phyloP scores from a whole-genome alignment of 2,113 vertebrate genomes.

The Rhipidura dahli region DNA sequence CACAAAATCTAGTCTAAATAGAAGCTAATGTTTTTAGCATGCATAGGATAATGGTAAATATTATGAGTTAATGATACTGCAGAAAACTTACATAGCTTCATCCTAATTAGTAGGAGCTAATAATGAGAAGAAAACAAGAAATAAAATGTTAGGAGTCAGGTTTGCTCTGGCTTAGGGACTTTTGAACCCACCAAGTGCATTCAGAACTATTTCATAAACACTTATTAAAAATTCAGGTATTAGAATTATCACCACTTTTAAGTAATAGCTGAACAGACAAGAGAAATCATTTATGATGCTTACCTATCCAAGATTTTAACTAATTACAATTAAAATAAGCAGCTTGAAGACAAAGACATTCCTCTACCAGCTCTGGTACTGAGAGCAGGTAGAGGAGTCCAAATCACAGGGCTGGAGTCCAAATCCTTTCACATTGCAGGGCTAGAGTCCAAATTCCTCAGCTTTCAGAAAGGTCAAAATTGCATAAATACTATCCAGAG shows the following conservation, averaged over 20 bases:
- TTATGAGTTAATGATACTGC: not conserved
- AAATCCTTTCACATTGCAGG: no score
- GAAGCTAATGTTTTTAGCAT: not conserved
- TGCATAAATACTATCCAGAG: not conserved
- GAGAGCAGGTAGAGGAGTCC: no score
- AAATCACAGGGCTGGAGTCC: not conserved
- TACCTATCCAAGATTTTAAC: conserved; percentile 15
- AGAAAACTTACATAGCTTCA: not conserved
- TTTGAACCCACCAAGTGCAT: not conserved
- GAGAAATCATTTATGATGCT: conserved; percentile 28
- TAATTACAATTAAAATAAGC: conserved; percentile 47
- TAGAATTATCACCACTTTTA: conserved; percentile 25
- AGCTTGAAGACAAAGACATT: not conserved
- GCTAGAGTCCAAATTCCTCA: conserved; percentile 15
- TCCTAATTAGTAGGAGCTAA: not conserved
- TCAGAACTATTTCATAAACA: not conserved
- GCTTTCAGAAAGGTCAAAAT: conserved; percentile 23
- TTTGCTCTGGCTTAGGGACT: not conserved
- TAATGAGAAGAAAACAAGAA: not conserved
- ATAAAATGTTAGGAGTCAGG: not conserved
- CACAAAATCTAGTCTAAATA: not conserved
- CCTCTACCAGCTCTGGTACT: not conserved
- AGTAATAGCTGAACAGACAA: not conserved
- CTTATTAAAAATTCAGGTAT: conserved; percentile 18
- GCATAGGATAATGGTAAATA: not conserved